phyloP scores from a whole-genome alignment of 2,113 vertebrate genomes.

The Phasianus colchicus region DNA sequence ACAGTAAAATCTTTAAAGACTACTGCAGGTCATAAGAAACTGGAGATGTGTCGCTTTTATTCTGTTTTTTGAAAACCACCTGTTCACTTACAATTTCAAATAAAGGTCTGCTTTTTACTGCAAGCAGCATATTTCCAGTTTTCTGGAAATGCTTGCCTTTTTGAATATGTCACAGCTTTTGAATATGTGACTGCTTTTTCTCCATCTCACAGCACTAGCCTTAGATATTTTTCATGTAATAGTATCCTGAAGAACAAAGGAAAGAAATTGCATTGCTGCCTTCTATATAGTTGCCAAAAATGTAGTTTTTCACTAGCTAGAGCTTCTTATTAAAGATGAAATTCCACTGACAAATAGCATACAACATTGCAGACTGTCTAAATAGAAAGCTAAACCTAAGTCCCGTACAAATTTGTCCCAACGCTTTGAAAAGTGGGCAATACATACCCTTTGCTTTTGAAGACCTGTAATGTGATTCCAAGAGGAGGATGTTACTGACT shows the following conservation, averaged over 20 bases:
- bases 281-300: not conserved
- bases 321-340: not conserved
- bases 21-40: not conserved
- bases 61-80: not conserved
- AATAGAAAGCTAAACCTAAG: not conserved
- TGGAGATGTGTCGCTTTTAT: rapidly evolving
- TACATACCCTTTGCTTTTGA: not conserved
- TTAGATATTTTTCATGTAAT: not conserved
- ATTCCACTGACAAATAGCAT: not conserved
- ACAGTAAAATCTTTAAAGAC: not conserved
- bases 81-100: not conserved
- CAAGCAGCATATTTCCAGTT: not conserved
- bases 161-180: not conserved
- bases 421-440: not conserved
- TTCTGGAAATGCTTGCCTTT: not conserved
- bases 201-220: not conserved
- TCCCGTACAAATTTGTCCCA: not conserved
- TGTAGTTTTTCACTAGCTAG: not conserved
- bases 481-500: not conserved
- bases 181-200: not conserved
- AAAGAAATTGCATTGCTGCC: not conserved
- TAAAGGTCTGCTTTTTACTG: not conserved
- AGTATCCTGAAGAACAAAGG: not conserved
- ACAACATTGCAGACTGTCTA: not conserved
- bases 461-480: not conserved